Evolutionary conservation across 2,797 vertebrate genomes (phyloP).

Genomic region (Dipus sagitta): DNA sequence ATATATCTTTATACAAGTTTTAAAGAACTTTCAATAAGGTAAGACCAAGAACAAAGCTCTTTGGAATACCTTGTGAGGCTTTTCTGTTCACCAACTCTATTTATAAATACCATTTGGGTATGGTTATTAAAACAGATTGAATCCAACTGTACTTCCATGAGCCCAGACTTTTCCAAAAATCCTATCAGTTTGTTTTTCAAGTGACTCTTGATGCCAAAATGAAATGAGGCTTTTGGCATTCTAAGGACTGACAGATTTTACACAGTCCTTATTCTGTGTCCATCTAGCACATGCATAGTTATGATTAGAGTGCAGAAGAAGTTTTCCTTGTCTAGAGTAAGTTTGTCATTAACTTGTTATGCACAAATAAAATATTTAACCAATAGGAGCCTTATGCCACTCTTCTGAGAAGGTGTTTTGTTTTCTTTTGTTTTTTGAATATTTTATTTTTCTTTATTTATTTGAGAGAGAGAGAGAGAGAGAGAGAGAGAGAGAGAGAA

Average conservation of each 20-base stretch:
- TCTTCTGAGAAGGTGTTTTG: neutral
- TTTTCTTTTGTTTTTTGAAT: neutral
- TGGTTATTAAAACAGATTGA: conserved; percentile 30
- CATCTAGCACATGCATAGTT: neutral
- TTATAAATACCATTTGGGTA: neutral
- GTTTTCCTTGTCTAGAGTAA: neutral
- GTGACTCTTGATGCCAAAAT: conserved; percentile 28
- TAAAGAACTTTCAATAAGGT: too few species aligned
- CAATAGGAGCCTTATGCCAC: neutral
- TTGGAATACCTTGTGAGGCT: neutral
- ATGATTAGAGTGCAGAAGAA: neutral
- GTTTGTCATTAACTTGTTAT: conserved; percentile 41
- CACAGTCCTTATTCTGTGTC: neutral
- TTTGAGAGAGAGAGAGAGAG: too few species aligned
- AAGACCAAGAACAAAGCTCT: neutral
- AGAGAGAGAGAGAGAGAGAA: too few species aligned
- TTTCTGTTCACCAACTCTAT: conserved; percentile 9
- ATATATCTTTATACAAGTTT: neutral
- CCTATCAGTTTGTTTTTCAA: conserved; percentile 27
- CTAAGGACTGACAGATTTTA: neutral
- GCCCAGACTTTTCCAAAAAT: neutral
- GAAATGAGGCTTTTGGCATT: neutral
- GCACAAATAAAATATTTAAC: conserved; percentile 5
- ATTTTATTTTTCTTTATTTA: too few species aligned
- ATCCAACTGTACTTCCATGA: neutral